phyloP scores from a whole-genome alignment of 2,797 vertebrate species.

The Luscinia luscinia region DNA sequence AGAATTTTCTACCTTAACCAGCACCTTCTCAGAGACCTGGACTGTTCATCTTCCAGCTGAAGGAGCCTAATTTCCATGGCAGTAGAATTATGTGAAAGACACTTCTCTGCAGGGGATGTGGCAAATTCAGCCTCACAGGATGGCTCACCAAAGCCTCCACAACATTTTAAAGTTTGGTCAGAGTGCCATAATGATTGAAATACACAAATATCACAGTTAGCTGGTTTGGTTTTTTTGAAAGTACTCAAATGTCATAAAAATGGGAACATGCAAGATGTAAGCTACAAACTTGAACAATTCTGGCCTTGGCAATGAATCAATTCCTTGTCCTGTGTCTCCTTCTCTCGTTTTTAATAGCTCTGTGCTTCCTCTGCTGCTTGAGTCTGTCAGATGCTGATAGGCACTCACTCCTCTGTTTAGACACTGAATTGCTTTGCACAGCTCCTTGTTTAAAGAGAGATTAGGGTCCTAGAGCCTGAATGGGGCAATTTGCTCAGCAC shows the following conservation, averaged over 20 bases:
- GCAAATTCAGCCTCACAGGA: not conserved
- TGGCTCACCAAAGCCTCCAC: not conserved
- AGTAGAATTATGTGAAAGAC: not conserved
- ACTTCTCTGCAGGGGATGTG: not conserved
- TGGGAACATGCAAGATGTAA: not conserved
- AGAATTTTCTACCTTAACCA: not conserved
- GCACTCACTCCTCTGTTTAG: conserved; percentile 38
- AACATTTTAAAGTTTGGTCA: not conserved
- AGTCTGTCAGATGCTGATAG: conserved; percentile 19
- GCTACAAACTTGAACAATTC: not conserved
- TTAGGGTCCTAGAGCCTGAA: conserved; percentile 30
- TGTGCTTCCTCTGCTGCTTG: conserved; percentile 1
- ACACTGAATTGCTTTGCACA: conserved; percentile 36
- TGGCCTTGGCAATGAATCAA: not conserved
- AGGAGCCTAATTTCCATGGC: not conserved
- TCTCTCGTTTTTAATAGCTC: not conserved
- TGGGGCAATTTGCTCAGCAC: conserved; percentile 22
- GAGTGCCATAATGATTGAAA: not conserved
- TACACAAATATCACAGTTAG: not conserved
- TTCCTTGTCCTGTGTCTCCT: not conserved
- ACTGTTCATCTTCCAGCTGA: not conserved
- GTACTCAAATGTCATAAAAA: not conserved
- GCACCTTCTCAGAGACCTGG: not conserved
- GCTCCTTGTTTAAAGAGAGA: conserved; percentile 49
- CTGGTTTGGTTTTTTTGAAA: not conserved